These are phyloP conservation scores for Hucho hucho DNA, from an alignment of 2,113 vertebrate genomes.

Conservation along the genomic window DNA sequence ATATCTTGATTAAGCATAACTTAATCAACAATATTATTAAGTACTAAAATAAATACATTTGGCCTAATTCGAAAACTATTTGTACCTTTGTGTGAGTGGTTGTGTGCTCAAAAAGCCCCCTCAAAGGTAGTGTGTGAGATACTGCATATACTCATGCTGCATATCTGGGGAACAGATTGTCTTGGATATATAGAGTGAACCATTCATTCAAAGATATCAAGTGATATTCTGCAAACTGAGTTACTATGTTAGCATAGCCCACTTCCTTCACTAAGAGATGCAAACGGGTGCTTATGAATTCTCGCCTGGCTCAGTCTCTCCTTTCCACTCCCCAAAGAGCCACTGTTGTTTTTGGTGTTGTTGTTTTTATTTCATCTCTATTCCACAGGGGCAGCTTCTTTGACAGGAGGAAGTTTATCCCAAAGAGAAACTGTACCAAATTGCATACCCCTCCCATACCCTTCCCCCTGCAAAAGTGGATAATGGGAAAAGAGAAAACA, in stretches of 20 bases:
- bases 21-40: background rate
- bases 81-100: constrained; percentile 5
- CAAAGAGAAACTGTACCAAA: constrained; percentile 20
- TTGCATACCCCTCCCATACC: background rate
- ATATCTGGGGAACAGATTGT: no score
- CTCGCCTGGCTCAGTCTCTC: constrained; percentile 9
- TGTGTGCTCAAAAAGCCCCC: constrained; percentile 11
- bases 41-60: constrained; percentile 10
- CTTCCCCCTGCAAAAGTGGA: constrained; percentile 9
- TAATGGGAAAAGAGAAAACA: constrained; percentile 41
- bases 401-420: constrained; percentile 20
- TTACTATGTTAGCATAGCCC: background rate
- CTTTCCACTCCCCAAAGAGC: background rate
- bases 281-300: constrained; percentile 16
- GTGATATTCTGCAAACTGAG: background rate
- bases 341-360: background rate
- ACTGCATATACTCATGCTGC: background rate
- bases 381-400: background rate
- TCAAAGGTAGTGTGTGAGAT: constrained; percentile 1
- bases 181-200: background rate
- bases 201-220: constrained; percentile 1
- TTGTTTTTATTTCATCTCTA: background rate
- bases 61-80: background rate
- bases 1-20: no score
- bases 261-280: constrained; percentile 15